phyloP scores from a whole-genome alignment of 2,888 invertebrate species.

The Myopa tessellatipennis region DNA sequence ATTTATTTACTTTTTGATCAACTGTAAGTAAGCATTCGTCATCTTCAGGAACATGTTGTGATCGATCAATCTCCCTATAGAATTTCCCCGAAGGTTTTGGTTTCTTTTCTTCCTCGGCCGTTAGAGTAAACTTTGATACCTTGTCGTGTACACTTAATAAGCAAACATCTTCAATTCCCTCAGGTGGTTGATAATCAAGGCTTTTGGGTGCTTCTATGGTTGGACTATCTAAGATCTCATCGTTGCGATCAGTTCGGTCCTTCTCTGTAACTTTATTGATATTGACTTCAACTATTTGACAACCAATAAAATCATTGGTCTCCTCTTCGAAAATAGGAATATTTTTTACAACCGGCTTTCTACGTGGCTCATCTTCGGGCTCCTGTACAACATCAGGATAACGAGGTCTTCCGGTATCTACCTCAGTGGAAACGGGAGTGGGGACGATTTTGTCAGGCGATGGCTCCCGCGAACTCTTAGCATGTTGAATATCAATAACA shows the following conservation, averaged over 20 bases:
- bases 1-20: constrained; percentile 75
- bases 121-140: constrained; percentile 75
- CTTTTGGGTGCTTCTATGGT: constrained; percentile 70
- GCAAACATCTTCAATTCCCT: constrained; percentile 74
- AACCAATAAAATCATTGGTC: constrained; percentile 63
- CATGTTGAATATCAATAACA: constrained; percentile 77
- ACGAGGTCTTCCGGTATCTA: constrained; percentile 72
- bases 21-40: constrained; percentile 74
- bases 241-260: constrained; percentile 46
- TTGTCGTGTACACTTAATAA: constrained; percentile 77
- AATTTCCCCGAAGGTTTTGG: constrained; percentile 63
- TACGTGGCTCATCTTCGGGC: constrained; percentile 75
- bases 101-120: constrained; percentile 69
- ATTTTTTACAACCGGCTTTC: constrained; percentile 68
- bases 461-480: constrained; percentile 80
- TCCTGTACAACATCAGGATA: constrained; percentile 81
- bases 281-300: constrained; percentile 71
- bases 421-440: constrained; percentile 72
- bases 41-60: constrained; percentile 61
- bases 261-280: constrained; percentile 66
- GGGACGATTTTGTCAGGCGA: constrained; percentile 80
- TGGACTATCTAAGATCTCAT: constrained; percentile 57
- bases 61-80: constrained; percentile 61
- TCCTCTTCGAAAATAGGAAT: constrained; percentile 73
- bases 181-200: constrained; percentile 65